These are phyloP conservation scores for Plebejus melissa DNA, from an alignment of 2,888 invertebrate genomes.

Conservation along the genomic window DNA sequence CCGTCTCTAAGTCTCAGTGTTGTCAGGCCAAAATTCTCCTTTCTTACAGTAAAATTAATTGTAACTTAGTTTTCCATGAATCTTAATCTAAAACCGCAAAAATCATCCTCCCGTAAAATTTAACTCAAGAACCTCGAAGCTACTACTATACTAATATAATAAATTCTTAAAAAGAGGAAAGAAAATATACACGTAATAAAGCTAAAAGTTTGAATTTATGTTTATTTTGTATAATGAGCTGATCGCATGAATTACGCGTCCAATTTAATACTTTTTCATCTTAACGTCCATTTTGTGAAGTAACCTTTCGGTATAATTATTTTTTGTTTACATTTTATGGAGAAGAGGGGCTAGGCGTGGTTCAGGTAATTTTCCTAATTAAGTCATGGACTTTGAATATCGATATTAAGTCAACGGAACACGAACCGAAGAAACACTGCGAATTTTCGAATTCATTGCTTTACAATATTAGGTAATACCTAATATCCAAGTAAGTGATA, in stretches of 20 bases:
- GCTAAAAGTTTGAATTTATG: not conserved
- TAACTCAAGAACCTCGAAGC: no score
- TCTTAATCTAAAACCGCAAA: no score
- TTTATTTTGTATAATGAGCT: constrained; percentile 6
- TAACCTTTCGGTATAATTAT: not conserved
- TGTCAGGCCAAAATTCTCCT: not conserved
- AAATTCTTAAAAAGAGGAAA: not conserved
- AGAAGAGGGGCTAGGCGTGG: not conserved
- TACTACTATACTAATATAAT: no score
- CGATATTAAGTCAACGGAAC: not conserved
- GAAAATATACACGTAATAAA: not conserved
- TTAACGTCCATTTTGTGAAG: not conserved
- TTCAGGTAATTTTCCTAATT: constrained; percentile 3
- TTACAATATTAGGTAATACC: no score
- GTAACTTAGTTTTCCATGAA: no score
- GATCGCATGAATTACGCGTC: constrained; percentile 3
- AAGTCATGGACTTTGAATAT: not conserved
- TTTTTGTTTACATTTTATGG: constrained; percentile 7
- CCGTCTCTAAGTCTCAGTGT: not conserved
- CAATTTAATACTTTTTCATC: constrained; percentile 2
- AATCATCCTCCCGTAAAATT: no score
- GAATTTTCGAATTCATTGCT: not conserved
- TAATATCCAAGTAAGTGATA: no score
- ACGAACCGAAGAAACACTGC: not conserved
- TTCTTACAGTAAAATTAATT: not conserved